Base-by-base conservation (phyloP, 2,113 vertebrate species). In the Plotosus lineatus region DNA sequence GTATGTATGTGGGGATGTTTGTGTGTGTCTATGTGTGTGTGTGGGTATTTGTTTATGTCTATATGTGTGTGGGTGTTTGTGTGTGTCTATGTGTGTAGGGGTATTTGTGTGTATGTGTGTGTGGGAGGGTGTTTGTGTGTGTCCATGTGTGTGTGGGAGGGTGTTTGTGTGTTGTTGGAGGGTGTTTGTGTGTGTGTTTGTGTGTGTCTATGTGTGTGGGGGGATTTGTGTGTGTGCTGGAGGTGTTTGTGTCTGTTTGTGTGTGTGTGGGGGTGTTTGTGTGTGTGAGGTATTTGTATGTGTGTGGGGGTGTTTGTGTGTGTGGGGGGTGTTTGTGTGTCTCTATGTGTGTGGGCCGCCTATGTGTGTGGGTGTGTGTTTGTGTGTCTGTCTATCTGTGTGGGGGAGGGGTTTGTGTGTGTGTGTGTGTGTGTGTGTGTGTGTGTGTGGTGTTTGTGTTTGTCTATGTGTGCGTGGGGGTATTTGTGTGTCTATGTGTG, bases 11-110 rank as follows among this genome's bases (percentile, higher is more conserved):
- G 58, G 40, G 38, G 10, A 1, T 60, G n/a, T n/a, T 23, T 76
- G 74, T 71, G 68, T 71, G 42, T 50, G 40, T 71, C 40, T 71
- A 28, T 72, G 69, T 72, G 69, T 72, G 69, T 72, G 69, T 73
- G 71, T 36, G 46, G 33, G 44, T 26, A 26, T 14, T n/a, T n/a
- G n/a, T n/a, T n/a, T n/a, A n/a, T n/a, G n/a, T n/a, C n/a, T n/a
- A n/a, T n/a, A n/a, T 60, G n/a, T n/a, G 36, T 76, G 74, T 71
- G 68, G 46, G 42, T 50, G 40, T 71, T 40, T 71, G 46, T 72
- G 69, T 72, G 69, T 72, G 69, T 72, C 46, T 73, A 46, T 36
- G 46, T 51, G 44, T 26, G 44, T 14, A n/a, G n/a, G n/a, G n/a
- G n/a, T n/a, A n/a, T n/a, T n/a, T n/a, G n/a, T n/a, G n/a, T n/a